phyloP scores from a whole-genome alignment of 2,113 vertebrate species.

The Peromyscus polionotus region DNA sequence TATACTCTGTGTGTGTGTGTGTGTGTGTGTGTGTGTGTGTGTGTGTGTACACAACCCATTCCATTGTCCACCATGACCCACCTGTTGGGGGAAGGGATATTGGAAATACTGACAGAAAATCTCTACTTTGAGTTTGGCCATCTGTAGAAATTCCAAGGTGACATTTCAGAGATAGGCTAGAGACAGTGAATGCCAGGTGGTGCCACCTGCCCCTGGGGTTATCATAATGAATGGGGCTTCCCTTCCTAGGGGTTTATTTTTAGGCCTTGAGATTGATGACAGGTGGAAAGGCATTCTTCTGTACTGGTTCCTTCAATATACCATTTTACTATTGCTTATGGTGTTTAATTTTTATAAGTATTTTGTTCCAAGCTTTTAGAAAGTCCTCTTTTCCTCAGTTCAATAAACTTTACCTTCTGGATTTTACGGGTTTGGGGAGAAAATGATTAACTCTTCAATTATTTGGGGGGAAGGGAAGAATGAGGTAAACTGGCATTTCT shows the following conservation, averaged over 20 bases:
- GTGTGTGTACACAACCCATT: neutral
- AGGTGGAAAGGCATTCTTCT: neutral
- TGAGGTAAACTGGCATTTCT: neutral
- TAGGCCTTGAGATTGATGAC: neutral
- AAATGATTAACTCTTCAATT: neutral
- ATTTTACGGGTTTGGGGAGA: neutral
- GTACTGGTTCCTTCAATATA: neutral
- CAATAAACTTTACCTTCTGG: neutral
- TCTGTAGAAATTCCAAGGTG: neutral
- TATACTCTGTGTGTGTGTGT: neutral
- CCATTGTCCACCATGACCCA: neutral
- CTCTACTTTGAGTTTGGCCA: neutral
- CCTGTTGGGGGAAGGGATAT: neutral
- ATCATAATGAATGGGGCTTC: rapidly evolving
- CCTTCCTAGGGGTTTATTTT: neutral
- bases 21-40: neutral
- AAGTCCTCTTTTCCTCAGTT: neutral
- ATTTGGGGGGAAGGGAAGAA: neutral
- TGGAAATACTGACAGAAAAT: neutral
- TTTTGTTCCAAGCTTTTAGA: neutral
- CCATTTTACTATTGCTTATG: neutral
- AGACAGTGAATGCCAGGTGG: neutral
- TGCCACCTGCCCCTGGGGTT: neutral
- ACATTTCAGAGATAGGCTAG: neutral
- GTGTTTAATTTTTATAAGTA: neutral